A percentile compares a stretch with the other conserved stretches of the same genome.
Conservation (phyloP, 2,113 vertebrate species). For the Macquaria ambigua region DNA sequence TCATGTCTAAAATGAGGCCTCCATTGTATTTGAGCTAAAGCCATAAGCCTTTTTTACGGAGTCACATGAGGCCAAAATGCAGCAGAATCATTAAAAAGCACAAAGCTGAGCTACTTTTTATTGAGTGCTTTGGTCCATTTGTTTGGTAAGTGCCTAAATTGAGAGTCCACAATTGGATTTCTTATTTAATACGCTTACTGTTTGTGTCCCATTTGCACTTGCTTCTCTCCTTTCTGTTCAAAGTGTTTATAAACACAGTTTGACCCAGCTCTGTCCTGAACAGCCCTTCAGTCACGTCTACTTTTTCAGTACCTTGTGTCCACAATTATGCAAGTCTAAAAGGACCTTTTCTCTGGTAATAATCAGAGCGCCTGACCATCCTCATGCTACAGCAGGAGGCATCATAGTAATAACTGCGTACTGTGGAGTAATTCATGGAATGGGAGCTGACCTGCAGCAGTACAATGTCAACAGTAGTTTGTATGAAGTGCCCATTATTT, state of each 20-base stretch:
- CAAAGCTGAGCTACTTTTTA: not conserved
- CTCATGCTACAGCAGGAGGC: not conserved
- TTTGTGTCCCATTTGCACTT: not conserved
- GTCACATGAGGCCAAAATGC: not conserved
- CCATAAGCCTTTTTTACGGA: not conserved
- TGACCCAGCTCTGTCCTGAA: not conserved
- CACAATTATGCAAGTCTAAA: not conserved
- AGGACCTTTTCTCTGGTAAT: slow-evolving; percentile 3
- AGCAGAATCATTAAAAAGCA: slow-evolving; percentile 3
- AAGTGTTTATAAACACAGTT: slow-evolving; percentile 7
- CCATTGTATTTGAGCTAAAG: not conserved
- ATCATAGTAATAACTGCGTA: not conserved
- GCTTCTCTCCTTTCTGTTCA: not conserved
- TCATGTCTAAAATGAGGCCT: not conserved
- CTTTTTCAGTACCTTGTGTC: not conserved
- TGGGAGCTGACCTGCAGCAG: not conserved
- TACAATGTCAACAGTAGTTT: not conserved
- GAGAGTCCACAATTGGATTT: not conserved
- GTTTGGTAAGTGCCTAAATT: slow-evolving; percentile 2
- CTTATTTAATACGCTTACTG: not conserved
- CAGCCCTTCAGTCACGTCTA: not conserved
- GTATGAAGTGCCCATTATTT: not conserved
- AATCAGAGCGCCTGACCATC: not conserved
- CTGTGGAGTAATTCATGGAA: not conserved
- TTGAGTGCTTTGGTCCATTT: slow-evolving; percentile 35